Conservation (phyloP, 37 sponge, comb jelly and placozoan genomes). For the Tethya wilhelma region DNA sequence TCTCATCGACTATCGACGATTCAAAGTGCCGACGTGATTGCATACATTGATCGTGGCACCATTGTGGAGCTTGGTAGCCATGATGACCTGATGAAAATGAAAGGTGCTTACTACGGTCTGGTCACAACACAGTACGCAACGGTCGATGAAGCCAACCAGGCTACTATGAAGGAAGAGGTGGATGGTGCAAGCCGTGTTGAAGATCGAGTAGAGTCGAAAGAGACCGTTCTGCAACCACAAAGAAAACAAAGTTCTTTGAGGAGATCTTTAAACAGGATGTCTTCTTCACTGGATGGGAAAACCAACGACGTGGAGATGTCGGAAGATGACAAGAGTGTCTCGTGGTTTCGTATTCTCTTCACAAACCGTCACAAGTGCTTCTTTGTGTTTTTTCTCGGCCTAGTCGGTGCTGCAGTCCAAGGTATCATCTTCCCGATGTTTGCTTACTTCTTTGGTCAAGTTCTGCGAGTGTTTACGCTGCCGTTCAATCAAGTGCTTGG, state of each 20-base stretch:
- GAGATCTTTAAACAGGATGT: no score
- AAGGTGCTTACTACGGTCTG: slow-evolving; percentile 52
- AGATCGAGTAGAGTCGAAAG: no score
- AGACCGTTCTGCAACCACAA: no score
- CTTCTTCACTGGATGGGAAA: background rate
- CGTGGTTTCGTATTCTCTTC: background rate
- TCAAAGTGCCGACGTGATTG: slow-evolving; percentile 29
- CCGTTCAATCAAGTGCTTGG: slow-evolving; percentile 11
- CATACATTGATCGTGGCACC: slow-evolving; percentile 13
- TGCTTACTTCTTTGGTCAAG: slow-evolving; percentile 70
- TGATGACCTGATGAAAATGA: slow-evolving; percentile 21
- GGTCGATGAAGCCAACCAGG: background rate
- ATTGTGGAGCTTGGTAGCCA: slow-evolving; percentile 48
- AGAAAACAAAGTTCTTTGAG: no score
- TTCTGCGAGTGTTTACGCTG: slow-evolving; percentile 30
- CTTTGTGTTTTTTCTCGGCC: background rate
- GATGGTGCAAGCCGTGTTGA: no score
- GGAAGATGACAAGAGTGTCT: no score
- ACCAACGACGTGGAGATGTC: background rate
- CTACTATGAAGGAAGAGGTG: no score
- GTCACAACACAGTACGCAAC: slow-evolving; percentile 63
- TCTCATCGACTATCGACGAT: slow-evolving; percentile 68
- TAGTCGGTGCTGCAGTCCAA: slow-evolving; percentile 3
- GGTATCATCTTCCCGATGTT: slow-evolving; percentile 66
- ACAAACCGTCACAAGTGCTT: background rate